These are phyloP conservation scores for Chunga burmeisteri DNA, from an alignment of 2,113 vertebrate species.

Conservation along the genomic window DNA sequence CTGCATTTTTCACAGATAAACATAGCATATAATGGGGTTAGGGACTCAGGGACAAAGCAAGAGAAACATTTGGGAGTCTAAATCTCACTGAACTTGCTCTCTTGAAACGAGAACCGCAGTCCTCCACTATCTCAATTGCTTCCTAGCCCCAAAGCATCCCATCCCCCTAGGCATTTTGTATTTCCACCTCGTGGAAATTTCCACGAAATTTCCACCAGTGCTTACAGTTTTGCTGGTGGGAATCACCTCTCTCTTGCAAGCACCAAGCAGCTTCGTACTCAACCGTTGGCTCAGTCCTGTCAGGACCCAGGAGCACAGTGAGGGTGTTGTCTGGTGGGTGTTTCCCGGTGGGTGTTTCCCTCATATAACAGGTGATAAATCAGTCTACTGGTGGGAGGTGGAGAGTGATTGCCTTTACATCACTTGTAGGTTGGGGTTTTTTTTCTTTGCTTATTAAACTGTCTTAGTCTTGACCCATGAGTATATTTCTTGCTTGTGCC, in stretches of 20 bases:
- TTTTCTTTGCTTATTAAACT: not conserved
- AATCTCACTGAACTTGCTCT: not conserved
- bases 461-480: not conserved
- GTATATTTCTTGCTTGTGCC: not conserved
- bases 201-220: not conserved
- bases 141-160: not conserved
- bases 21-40: not conserved
- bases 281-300: not conserved
- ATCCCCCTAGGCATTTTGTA: not conserved
- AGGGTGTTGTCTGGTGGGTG: not conserved
- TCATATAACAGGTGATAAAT: not conserved
- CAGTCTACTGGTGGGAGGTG: not conserved
- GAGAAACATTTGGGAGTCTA: not conserved
- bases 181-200: not conserved
- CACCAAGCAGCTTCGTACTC: not conserved
- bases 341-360: not conserved
- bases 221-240: not conserved
- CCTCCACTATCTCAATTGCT: not conserved
- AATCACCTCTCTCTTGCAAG: not conserved
- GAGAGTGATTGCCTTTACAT: not conserved
- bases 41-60: not conserved
- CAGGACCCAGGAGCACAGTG: not conserved
- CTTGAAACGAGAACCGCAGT: not conserved
- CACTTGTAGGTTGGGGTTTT: rapidly evolving
- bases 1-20: not conserved